Evolutionary conservation across 2,888 invertebrate species (phyloP).

Genomic region (Galerucella pusilla): DNA sequence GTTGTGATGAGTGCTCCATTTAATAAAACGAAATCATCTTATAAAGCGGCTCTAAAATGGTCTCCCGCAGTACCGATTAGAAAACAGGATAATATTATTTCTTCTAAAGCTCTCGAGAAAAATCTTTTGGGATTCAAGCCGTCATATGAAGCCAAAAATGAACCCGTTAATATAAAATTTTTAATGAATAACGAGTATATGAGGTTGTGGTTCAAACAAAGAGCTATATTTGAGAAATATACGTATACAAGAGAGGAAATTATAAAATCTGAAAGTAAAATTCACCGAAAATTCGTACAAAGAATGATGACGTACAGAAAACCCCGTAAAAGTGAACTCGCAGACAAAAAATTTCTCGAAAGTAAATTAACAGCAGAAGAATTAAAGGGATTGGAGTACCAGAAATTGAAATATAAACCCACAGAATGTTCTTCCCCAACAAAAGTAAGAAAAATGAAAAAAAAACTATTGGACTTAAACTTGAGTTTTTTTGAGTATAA

Average conservation of each 20-base stretch:
- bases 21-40: background rate
- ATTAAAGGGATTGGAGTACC: constrained; percentile 17
- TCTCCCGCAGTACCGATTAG: constrained; percentile 65
- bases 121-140: constrained; percentile 61
- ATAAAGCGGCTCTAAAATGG: constrained; percentile 63
- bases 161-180: constrained; percentile 61
- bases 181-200: constrained; percentile 70
- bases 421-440: constrained; percentile 42
- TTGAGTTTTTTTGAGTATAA: no score
- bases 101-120: constrained; percentile 64
- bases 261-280: constrained; percentile 66
- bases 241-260: constrained; percentile 68
- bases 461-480: no score
- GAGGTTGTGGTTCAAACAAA: constrained; percentile 70
- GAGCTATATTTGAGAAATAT: constrained; percentile 68
- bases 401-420: constrained; percentile 38
- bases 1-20: background rate
- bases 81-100: constrained; percentile 69
- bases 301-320: constrained; percentile 52
- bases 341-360: background rate
- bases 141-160: constrained; percentile 69
- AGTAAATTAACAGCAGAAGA: constrained; percentile 6
- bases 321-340: constrained; percentile 41
- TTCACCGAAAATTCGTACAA: constrained; percentile 57
- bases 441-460: background rate